Base-by-base conservation (phyloP, 37 sponge, comb jelly and placozoan genomes). In the Tethya wilhelma region DNA sequence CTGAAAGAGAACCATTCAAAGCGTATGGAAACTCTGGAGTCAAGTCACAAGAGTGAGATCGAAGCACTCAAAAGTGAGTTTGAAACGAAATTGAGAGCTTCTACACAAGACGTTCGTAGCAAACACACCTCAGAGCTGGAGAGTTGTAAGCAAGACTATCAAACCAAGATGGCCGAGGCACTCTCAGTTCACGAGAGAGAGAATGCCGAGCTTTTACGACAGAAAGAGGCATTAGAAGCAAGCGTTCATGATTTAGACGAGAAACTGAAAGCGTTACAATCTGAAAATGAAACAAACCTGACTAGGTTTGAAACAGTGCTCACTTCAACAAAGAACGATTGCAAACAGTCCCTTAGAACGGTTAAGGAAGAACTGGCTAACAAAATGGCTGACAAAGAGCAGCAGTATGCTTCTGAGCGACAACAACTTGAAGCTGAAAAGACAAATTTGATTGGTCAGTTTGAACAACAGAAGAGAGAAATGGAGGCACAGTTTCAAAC, bases 401-500 rank as follows among this genome's bases (percentile, higher is more conserved):
- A n/a, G n/a, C n/a, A n/a, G n/a, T n/a, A n/a, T n/a, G n/a, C n/a
- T n/a, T n/a, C n/a, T n/a, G n/a, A n/a, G n/a, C n/a, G n/a, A n/a
- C n/a, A n/a, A n/a, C n/a, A n/a, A n/a, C n/a, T n/a, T n/a, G n/a
- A n/a, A n/a, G n/a, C n/a, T n/a, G n/a, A n/a, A n/a, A n/a, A n/a
- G n/a, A n/a, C n/a, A n/a, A n/a, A n/a, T n/a, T n/a, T n/a, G n/a
- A n/a, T n/a, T n/a, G n/a, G n/a, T n/a, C n/a, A n/a, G n/a, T n/a
- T n/a, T n/a, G n/a, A n/a, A n/a, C n/a, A n/a, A n/a, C n/a, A n/a
- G n/a, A n/a, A n/a, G n/a, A n/a, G n/a, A n/a, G n/a, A n/a, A n/a
- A n/a, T n/a, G n/a, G 79, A 7, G 46, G 67, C 43, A 3, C 44
- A 45, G 38, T 66, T 65, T 46, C 30, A 63, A 23, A 32, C n/a